Conservation (phyloP, 2,888 invertebrate species). For the Hypolimnas misippus region DNA sequence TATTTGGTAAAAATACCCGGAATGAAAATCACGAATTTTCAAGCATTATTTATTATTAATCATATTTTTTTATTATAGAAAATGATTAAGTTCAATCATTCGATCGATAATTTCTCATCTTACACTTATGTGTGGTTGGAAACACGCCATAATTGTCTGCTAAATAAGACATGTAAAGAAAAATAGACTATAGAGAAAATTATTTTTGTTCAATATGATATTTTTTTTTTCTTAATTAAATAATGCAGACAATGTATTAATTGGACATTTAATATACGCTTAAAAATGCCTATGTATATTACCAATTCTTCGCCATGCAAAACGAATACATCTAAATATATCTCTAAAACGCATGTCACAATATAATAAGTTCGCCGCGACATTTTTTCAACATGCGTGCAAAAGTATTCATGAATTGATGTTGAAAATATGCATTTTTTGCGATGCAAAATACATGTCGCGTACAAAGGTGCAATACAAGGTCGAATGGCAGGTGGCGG, state of each 20-base stretch:
- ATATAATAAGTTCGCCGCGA: constrained; percentile 46
- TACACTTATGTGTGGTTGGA: no score
- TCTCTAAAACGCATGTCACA: constrained; percentile 57
- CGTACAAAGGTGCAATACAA: constrained; percentile 78
- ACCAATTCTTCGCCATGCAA: constrained; percentile 40
- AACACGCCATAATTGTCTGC: no score
- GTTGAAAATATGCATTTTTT: constrained; percentile 72
- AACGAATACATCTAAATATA: constrained; percentile 56
- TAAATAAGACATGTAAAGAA: no score
- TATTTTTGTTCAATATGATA: not conserved
- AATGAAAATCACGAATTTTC: no score
- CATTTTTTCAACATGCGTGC: constrained; percentile 52
- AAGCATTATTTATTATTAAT: no score
- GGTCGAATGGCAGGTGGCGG: constrained; percentile 72
- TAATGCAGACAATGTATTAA: not conserved
- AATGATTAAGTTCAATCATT: no score
- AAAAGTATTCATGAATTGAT: constrained; percentile 49
- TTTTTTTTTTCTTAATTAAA: not conserved
- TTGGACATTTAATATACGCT: constrained; percentile 11
- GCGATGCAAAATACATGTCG: constrained; percentile 73
- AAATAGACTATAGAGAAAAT: no score
- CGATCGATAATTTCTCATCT: no score
- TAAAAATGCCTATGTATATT: constrained; percentile 30
- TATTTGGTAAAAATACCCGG: no score
- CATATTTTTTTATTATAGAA: no score